Conservation (phyloP, 2,113 vertebrate genomes). For the Bombycilla garrulus region DNA sequence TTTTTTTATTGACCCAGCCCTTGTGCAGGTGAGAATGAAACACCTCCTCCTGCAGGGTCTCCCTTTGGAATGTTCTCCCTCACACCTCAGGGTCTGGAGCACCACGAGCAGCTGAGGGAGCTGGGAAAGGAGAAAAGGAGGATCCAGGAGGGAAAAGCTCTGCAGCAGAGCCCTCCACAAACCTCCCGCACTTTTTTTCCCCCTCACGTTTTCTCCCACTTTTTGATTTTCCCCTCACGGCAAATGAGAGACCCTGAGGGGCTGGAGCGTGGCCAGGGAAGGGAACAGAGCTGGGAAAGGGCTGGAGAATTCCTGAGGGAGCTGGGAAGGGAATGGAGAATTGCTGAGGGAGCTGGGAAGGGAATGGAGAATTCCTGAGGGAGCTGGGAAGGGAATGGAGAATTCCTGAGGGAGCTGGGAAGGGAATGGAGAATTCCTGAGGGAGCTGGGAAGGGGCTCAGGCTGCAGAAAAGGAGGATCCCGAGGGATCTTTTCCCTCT, state of each 20-base stretch:
- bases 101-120: not conserved
- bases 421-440: not conserved
- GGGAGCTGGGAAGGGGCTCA: not conserved
- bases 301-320: not conserved
- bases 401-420: not conserved
- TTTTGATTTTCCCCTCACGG: no score
- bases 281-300: no score
- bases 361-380: not conserved
- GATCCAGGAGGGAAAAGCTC: no score
- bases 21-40: accelerated
- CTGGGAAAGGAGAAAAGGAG: no score
- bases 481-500: not conserved
- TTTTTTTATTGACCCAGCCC: not conserved
- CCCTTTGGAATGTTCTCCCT: not conserved
- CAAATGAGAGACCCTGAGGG: no score
- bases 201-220: no score
- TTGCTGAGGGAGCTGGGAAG: not conserved
- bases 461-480: not conserved
- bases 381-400: not conserved
- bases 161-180: no score
- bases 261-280: no score
- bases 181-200: no score
- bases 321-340: not conserved
- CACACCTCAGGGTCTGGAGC: not conserved
- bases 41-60: not conserved